phyloP scores from a whole-genome alignment of 2,113 vertebrate genomes.

The Bungarus multicinctus region DNA sequence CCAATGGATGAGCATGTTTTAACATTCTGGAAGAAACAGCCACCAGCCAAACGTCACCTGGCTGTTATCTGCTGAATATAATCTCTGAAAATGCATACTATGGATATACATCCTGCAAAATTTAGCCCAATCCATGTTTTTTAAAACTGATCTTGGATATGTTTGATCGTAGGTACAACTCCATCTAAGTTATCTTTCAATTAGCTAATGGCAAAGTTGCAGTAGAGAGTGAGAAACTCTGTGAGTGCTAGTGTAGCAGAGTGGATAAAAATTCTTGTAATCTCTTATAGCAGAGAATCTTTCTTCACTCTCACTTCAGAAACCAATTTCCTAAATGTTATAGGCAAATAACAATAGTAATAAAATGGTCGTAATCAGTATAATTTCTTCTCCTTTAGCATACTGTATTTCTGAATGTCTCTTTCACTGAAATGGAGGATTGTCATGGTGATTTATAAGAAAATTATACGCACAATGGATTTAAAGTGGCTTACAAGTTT shows the following conservation, averaged over 20 bases:
- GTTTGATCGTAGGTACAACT: neutral
- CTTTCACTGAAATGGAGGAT: neutral
- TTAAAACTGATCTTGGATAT: neutral
- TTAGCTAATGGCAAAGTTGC: neutral
- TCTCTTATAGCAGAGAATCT: no score
- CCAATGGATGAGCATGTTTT: neutral
- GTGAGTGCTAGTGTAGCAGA: neutral
- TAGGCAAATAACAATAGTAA: neutral
- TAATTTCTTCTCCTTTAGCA: neutral
- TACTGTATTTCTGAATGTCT: neutral
- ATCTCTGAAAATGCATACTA: neutral
- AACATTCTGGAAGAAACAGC: neutral
- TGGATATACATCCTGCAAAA: neutral
- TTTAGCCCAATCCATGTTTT: neutral
- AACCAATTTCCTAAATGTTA: neutral
- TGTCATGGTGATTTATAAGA: neutral
- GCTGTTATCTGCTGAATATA: neutral
- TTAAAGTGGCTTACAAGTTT: neutral
- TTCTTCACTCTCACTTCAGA: neutral
- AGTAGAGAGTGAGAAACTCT: neutral
- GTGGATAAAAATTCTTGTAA: neutral
- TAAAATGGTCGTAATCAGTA: neutral
- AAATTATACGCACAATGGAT: neutral
- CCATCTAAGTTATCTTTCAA: constrained; percentile 6
- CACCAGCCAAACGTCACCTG: neutral